Evolutionary conservation across 2,888 invertebrate genomes (phyloP), one percentile per base, ranked within the genome.

Genomic region (Autographa pulchrina): DNA sequence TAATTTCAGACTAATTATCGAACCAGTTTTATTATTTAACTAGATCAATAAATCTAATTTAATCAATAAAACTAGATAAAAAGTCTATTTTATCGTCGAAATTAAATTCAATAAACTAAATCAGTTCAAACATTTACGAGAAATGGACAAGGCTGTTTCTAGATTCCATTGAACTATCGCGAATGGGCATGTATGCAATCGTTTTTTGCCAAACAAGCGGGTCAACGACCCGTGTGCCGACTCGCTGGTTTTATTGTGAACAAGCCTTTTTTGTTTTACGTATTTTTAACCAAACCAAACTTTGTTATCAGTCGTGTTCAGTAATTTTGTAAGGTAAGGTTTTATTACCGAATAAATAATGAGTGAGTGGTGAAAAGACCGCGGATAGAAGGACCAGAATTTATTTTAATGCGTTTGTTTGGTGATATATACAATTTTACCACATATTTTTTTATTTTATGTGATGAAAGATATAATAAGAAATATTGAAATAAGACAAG

Each of bases 201-300:
- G 32, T 75, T 88, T 87, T 88, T 88, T 88, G 80, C 77, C 62
- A 67, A 77, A 83, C 72, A 82, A 71, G 65, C 77, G 76, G 81
- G 79, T 86, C 81, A 80, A 80, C 82, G 81, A 82, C 83, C 86
- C 84, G 77, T 72, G 82, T 61, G 54, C 18, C 73, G 68, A 71
- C 70, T 65, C 25, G 74, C 63, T 66, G 60, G 73, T 72, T 75
- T 86, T 77, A 81, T 82, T 79, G 82, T 38, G 35, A 77, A 78
- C 63, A 56, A 62, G 64, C 65, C 32, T 72, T 75, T 81, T 83
- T 81, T 75, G 68, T 78, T 83, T 81, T 75, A 71, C 60, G 54
- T 56, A 69, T 70, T 58, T 31, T 11, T 25, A 25, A 25, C 25
- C 25, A 25, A 25, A 25, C 52, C 32, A 35, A 80, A 72, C 48